A percentile compares a stretch with the other conserved stretches of the same genome.
phyloP scores from a whole-genome alignment of 2,113 vertebrate genomes.

The Ageneiosus marmoratus region DNA sequence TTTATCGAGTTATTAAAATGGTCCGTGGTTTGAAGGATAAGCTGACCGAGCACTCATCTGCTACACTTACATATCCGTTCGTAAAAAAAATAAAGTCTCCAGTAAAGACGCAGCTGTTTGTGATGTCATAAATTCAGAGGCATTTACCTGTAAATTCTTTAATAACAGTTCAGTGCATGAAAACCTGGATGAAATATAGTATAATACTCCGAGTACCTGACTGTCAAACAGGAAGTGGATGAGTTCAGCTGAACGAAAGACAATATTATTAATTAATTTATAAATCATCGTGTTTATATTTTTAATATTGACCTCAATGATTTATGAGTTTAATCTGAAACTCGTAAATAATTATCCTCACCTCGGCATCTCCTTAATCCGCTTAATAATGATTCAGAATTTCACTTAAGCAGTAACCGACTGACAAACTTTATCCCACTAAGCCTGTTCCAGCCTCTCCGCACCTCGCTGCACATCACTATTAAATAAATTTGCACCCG shows the following conservation, averaged over 20 bases:
- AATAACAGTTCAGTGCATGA: neutral
- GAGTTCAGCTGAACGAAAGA: neutral
- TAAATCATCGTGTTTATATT: neutral
- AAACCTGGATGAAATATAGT: neutral
- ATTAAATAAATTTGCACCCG: slow-evolving; percentile 14
- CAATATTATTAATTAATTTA: neutral
- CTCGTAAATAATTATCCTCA: neutral
- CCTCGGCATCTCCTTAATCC: neutral
- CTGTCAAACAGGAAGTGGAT: neutral
- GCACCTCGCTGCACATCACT: slow-evolving; percentile 1
- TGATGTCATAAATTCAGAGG: no score
- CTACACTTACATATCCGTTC: no score
- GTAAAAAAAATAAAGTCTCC: no score
- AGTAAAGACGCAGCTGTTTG: no score
- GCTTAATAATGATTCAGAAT: neutral
- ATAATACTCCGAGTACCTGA: no score
- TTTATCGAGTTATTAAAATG: no score
- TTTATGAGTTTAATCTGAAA: neutral
- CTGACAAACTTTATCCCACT: neutral
- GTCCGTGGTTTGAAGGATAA: no score
- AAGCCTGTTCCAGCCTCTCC: slow-evolving; percentile 2
- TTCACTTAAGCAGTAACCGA: neutral
- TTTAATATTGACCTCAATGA: neutral
- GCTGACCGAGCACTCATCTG: no score
- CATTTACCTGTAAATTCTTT: neutral